Evolutionary conservation across 2,797 vertebrate genomes (phyloP), one percentile per base, ranked within the genome.

Genomic region (Tauraco hartlaubi): DNA sequence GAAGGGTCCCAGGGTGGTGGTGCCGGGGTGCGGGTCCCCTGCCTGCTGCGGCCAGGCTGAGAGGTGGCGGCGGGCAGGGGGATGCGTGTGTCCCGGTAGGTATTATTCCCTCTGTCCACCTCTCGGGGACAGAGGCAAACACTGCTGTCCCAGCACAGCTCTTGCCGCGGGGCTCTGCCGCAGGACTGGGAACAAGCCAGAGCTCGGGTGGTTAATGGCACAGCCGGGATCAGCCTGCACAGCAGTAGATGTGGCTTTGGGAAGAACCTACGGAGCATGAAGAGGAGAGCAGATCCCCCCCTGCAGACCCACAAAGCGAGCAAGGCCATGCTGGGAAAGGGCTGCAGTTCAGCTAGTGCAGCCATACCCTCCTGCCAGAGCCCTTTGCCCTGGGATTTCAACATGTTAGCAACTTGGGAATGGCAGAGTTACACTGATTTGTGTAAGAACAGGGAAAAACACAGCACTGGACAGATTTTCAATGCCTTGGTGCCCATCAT

Each of bases 111-210:
- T 41, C 39, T 41, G 39, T 12, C 11, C 39, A 41, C 39, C 29
- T 41, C 43, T 41, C 0, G 0, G 23, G 21, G 76, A 44, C 49
- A 61, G 41, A 16, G 15, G 39, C 62, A 51, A 85, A 68, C 16
- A 11, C 31, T 39, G 23, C 14, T 3, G 9, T 31, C 19, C 6
- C 54, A 72, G 71, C 0, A 1, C 39, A 44, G 49, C 2, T 2
- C 33, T 31, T 1, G 4, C 49, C 12, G 1, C 0, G 0, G 11
- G 15, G 44, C 62, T 85, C 48, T 82, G 62, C 26, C 3, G 5
- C 56, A 51, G 51, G 48, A 69, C n/a, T 0, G 1, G 43, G 69
- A 87, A 52, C 15, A 71, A 72, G 43, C 12, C 46, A 43, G 63
- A 90, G 58, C 55, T 51, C 2, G 6, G 39, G 28, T 2, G 5